phyloP scores from a whole-genome alignment of 1,140 invertebrate species.

The Mizuhopecten yessoensis region DNA sequence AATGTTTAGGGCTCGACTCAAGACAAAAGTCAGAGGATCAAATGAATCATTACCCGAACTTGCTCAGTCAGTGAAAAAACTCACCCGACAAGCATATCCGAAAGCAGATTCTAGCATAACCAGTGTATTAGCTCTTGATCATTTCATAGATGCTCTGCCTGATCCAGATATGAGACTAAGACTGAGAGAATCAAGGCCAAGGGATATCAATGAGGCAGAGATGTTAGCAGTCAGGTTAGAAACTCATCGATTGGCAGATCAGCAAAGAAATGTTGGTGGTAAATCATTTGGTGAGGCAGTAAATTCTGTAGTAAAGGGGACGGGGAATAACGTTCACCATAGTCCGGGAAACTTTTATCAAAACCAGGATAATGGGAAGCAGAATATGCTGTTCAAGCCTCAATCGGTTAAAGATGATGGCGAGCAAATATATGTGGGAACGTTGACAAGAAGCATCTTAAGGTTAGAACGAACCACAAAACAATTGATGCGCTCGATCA shows the following conservation, averaged over 20 bases:
- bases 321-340: neutral
- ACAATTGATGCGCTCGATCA: no score
- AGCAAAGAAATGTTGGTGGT: no score
- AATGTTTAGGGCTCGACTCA: slow-evolving; percentile 29
- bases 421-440: neutral
- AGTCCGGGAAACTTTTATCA: neutral
- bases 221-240: slow-evolving; percentile 30
- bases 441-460: neutral
- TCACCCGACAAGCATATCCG: slow-evolving; percentile 46
- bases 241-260: no score
- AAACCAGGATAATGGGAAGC: no score
- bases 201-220: slow-evolving; percentile 32
- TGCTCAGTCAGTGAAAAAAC: slow-evolving; percentile 41
- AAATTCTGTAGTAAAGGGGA: no score
- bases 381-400: no score
- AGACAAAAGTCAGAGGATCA: slow-evolving; percentile 1
- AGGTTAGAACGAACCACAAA: neutral
- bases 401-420: neutral
- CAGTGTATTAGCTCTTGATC: neutral
- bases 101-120: neutral
- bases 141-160: slow-evolving; percentile 45
- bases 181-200: neutral
- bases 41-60: slow-evolving; percentile 43
- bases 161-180: slow-evolving; percentile 41
- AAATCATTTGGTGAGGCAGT: no score